Base-by-base conservation (phyloP, 2,113 vertebrate genomes). In the Lepidothrix coronata region DNA sequence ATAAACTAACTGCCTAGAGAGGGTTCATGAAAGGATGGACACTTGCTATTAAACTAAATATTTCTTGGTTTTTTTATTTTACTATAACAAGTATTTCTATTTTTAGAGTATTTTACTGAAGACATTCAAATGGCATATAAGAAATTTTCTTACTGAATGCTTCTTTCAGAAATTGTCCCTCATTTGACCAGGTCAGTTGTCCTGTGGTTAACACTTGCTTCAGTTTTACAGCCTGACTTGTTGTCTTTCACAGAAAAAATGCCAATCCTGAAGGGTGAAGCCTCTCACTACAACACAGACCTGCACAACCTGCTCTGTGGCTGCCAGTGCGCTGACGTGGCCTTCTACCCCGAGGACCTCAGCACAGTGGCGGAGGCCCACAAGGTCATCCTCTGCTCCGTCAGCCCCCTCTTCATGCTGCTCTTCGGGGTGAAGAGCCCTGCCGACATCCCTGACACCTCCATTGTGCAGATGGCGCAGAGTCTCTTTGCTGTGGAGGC, bases 251-350 rank as follows among this genome's bases (percentile, higher is more conserved):
- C 88, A 99, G 99, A 98, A 55, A 99, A 99, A 89, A 98, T 99
- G 96, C 99, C 99, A 0, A 98, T 99, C 27, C 97, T 99, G 75
- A 98, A 99, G 76, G 98, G 99, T 0, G 98, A 99, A 96, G 98
- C 99, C 44, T 99, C 99, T 0, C 99, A 98, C 93, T 99, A 99
- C 43, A 98, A 98, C 4, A 96, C 98, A 2, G 99, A 99, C 96
- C 97, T 99, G 88, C 98, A 99, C 96, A 99, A 98, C 97, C 90
- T 99, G 86, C 97, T 99, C 82, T 98, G 98, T 96, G 98, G 98
- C 72, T 99, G 99, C 58, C 99, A 98, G 96, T 99, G 99, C 8
- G 98, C 98, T 8, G 99, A 99, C 1, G 99, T 99, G 94, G 97
- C 98, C 4, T 99, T 99, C 87, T 99, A 98, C 49, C 97, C 98